Percentiles rank a stretch among this genome's conserved stretches.
Conservation (phyloP, 2,888 invertebrate genomes). For the Perdita meconis region DNA sequence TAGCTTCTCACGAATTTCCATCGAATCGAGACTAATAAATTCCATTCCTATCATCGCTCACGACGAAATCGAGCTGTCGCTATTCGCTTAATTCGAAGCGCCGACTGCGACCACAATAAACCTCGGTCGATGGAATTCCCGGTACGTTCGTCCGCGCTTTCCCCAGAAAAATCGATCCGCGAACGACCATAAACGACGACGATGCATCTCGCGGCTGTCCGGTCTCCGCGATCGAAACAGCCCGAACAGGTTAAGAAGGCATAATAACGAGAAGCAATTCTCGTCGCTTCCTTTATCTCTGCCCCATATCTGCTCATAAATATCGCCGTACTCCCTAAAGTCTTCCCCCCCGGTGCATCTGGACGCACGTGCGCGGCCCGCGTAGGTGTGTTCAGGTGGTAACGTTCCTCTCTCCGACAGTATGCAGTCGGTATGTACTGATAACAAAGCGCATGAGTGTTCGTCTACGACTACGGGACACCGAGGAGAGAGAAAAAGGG, state of each 20-base stretch:
- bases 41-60: no score
- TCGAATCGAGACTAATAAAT: background rate
- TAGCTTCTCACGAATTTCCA: background rate
- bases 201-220: background rate
- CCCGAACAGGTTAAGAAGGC: slow-evolving; percentile 16
- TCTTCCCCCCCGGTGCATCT: slow-evolving; percentile 29
- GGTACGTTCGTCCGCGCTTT: slow-evolving; percentile 10
- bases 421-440: slow-evolving; percentile 33
- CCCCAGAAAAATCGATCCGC: slow-evolving; percentile 22
- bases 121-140: slow-evolving; percentile 15
- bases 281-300: slow-evolving; percentile 39
- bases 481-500: slow-evolving; percentile 14
- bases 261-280: slow-evolving; percentile 57
- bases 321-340: slow-evolving; percentile 47
- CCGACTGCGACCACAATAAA: background rate
- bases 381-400: slow-evolving; percentile 51
- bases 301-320: slow-evolving; percentile 63
- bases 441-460: slow-evolving; percentile 55
- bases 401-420: slow-evolving; percentile 14
- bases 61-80: background rate
- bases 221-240: background rate
- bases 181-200: background rate
- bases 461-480: slow-evolving; percentile 58
- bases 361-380: slow-evolving; percentile 38
- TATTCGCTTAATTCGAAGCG: background rate